Evolutionary conservation across 2,113 vertebrate species (phyloP), one percentile per base, ranked within the genome.

Genomic region (Morone saxatilis): DNA sequence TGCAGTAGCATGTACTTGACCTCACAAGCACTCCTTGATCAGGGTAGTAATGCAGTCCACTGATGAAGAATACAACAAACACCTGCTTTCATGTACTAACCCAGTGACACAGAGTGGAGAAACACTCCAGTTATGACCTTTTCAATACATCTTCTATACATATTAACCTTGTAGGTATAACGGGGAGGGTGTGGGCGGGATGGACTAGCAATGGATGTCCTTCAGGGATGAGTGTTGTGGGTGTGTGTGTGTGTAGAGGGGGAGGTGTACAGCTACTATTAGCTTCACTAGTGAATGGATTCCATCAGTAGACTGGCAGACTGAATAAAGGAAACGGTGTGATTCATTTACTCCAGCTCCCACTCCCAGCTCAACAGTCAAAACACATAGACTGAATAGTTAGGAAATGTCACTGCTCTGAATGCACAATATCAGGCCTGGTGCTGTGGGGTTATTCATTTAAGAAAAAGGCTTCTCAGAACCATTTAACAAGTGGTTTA

Each of bases 81-180:
- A 86, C 48, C 62, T 25, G 72, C 13, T 80, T 76, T 40, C 41
- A 74, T 72, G 20, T 40, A 47, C 41, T 78, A 63, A 80, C 71
- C 57, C 70, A 68, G 17, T 71, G 71, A 82, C 66, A 88, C 53
- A 75, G 63, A 73, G 66, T 36, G n/a, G 69, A 72, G 78, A 60
- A 57, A 81, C 13, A 22, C 68, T 69, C 65, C 62, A 69, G 80
- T 85, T 84, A 76, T 91, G 92, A 92, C 92, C 92, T 91, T 92
- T 92, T 85, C 89, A 89, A 88, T 90, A 80, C 76, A 87, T 92
- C 85, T 83, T 63, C 81, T 85, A 86, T 92, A 87, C 81, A 90
- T 88, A 92, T 92, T 92, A 94, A 93, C 93, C 91, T 93, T 92
- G 92, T 88, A 81, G 91, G 88, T 89, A 84, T 76, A 84, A 88